Evolutionary conservation across 2,888 invertebrate species (phyloP), one percentile per base, ranked within the genome.

Genomic region (Cosmia trapezina): DNA sequence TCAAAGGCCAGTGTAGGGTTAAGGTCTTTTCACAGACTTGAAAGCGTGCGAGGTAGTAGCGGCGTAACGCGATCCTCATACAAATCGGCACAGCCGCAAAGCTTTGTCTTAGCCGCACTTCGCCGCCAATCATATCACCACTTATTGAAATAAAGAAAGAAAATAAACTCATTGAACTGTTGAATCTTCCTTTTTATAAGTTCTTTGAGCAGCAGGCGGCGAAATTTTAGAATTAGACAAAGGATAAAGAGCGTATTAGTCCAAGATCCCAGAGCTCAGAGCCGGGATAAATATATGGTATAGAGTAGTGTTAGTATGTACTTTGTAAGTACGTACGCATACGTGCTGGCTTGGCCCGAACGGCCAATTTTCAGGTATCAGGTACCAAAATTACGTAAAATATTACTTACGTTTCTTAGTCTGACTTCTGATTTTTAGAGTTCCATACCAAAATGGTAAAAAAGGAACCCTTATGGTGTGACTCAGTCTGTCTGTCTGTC

Each of bases 71-170:
- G 93, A 94, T 90, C 85, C 89, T 86, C 87, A 85, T 87, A 89
- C 87, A 91, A 90, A 86, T 89, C 92, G 91, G 91, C 78, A 74
- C 64, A 70, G 47, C 82, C 83, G 70, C 88, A 91, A 92, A 91
- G 92, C 91, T 89, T 91, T 92, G 91, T 90, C 90, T 91, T 83
- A 53, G 78, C 89, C 88, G 91, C 88, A 81, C 88, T 81, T 89
- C 91, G 86, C 89, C 90, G 89, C 88, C 91, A 93, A 92, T 93
- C 93, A 92, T 90, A 91, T 92, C 90, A 89, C 86, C 83, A 83
- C 73, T 77, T 84, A 80, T 80, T 76, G 74, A 78, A 81, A 37
- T 6, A 63, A 45, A 28, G 0, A 45, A 37, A 53, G 33, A 53
- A 49, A 63, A 63, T 51, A 51, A 51, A 63, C 53, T 53, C 33